Evolutionary conservation across 2,113 vertebrate genomes (phyloP).

Genomic region (Boulengeromyrus knoepffleri): DNA sequence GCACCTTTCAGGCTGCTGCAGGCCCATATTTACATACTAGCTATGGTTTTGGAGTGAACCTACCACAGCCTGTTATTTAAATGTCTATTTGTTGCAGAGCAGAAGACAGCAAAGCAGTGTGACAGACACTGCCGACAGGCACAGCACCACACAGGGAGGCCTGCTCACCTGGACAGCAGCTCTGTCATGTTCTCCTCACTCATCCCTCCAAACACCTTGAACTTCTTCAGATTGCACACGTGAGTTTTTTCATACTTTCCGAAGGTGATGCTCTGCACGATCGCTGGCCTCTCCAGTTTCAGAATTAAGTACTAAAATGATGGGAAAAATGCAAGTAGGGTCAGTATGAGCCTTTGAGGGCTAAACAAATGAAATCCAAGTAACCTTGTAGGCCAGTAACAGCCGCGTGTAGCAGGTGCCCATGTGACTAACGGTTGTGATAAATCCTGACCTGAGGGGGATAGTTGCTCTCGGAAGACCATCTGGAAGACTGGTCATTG

Average conservation of each 20-base stretch:
- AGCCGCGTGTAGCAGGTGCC: background rate
- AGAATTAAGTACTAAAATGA: conserved; percentile 83
- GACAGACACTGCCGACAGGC: background rate
- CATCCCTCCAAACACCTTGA: conserved; percentile 98
- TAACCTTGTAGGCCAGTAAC: background rate
- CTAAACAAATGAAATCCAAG: background rate
- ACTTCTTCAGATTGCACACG: conserved; percentile 98
- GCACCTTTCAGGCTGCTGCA: background rate
- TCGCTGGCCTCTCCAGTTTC: conserved; percentile 92
- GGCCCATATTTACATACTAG: background rate
- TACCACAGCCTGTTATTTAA: background rate
- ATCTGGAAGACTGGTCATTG: conserved; percentile 94
- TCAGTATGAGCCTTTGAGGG: background rate
- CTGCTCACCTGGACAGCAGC: conserved; percentile 85
- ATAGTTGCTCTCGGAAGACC: conserved; percentile 99
- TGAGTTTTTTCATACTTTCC: conserved; percentile 99
- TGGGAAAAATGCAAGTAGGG: background rate
- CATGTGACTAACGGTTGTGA: background rate
- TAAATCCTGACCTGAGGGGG: conserved; percentile 79
- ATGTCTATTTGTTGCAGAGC: background rate
- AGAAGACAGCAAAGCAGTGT: background rate
- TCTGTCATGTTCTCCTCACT: conserved; percentile 99
- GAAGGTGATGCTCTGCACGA: conserved; percentile 96
- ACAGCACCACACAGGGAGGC: background rate
- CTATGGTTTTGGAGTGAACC: background rate